Evolutionary conservation across 1,140 invertebrate genomes (phyloP).

Genomic region (Ericerus pela): DNA sequence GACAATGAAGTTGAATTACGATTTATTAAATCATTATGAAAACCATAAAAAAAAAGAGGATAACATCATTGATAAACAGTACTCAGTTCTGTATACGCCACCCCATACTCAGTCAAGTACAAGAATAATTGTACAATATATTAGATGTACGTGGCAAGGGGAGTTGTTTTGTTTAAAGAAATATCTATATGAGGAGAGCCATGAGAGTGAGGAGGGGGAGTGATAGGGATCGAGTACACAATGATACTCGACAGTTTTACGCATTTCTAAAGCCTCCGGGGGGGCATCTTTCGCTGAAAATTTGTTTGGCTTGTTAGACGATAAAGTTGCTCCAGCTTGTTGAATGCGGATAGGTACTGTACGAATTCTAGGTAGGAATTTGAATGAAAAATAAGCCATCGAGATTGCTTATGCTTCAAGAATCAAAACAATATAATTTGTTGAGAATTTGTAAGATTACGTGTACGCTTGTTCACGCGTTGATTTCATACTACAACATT

Average conservation of each 20-base stretch:
- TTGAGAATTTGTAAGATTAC: too few relatives aligned
- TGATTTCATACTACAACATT: too few relatives aligned
- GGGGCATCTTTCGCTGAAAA: slow-evolving; percentile 1
- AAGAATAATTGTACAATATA: slow-evolving; percentile 3
- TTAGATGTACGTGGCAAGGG: background rate
- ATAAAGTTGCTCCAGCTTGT: background rate
- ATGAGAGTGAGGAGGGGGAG: background rate
- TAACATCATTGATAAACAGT: slow-evolving; percentile 1
- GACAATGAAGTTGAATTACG: background rate
- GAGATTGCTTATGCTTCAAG: too few relatives aligned
- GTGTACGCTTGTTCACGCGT: too few relatives aligned
- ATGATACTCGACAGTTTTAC: slow-evolving; percentile 7
- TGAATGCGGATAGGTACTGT: too few relatives aligned
- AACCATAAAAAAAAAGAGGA: too few relatives aligned
- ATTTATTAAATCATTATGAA: slow-evolving; percentile 4
- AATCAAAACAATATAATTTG: too few relatives aligned
- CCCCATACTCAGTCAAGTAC: slow-evolving; percentile 2
- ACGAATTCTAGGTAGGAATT: too few relatives aligned
- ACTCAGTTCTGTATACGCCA: slow-evolving; percentile 1
- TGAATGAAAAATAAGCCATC: too few relatives aligned
- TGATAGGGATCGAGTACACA: background rate
- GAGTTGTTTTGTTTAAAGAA: too few relatives aligned
- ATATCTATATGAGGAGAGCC: background rate
- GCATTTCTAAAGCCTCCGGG: slow-evolving; percentile 9
- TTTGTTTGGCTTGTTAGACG: background rate